A percentile compares a stretch with the other conserved stretches of the same genome.
These are phyloP conservation scores for Xyliphius kryptos DNA, from an alignment of 2,113 vertebrate species.

Conservation along the genomic window DNA sequence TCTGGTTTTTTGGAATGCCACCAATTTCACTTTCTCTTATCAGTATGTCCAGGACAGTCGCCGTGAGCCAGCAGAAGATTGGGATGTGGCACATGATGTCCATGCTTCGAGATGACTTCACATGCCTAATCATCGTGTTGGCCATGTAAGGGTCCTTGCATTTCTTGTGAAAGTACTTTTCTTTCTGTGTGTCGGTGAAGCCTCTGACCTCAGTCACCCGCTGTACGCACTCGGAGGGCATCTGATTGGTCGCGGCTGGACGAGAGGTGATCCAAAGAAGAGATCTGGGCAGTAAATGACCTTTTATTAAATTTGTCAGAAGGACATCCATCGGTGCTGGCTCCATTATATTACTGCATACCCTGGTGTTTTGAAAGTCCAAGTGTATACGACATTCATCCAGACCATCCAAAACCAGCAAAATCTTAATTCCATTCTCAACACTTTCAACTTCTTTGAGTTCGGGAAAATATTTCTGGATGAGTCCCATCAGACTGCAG, in stretches of 20 bases:
- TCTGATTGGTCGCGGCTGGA: slow-evolving; percentile 16
- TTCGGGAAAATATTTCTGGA: slow-evolving; percentile 2
- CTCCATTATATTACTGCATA: slow-evolving; percentile 4
- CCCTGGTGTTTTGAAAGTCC: slow-evolving; percentile 11
- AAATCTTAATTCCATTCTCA: slow-evolving; percentile 8
- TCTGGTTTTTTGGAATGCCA: slow-evolving; percentile 11
- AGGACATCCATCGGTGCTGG: slow-evolving; percentile 13
- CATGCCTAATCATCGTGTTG: neutral
- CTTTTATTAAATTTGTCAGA: slow-evolving; percentile 20
- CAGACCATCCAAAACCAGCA: no score
- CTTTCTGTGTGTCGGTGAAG: slow-evolving; percentile 19
- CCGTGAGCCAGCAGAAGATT: slow-evolving; percentile 12
- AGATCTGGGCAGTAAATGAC: slow-evolving; percentile 9
- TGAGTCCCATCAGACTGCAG: neutral
- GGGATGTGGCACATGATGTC: slow-evolving; percentile 21
- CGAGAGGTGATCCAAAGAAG: slow-evolving; percentile 22
- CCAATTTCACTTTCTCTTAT: neutral
- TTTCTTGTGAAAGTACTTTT: slow-evolving; percentile 13
- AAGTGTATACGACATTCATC: no score
- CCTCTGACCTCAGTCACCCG: slow-evolving; percentile 31
- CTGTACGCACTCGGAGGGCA: slow-evolving; percentile 14
- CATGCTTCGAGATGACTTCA: slow-evolving; percentile 12
- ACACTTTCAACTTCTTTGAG: slow-evolving; percentile 12
- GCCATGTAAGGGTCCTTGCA: neutral
- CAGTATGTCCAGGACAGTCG: slow-evolving; percentile 10